These are phyloP conservation scores for Tachina fera DNA, from an alignment of 2,888 invertebrate species.

Conservation along the genomic window DNA sequence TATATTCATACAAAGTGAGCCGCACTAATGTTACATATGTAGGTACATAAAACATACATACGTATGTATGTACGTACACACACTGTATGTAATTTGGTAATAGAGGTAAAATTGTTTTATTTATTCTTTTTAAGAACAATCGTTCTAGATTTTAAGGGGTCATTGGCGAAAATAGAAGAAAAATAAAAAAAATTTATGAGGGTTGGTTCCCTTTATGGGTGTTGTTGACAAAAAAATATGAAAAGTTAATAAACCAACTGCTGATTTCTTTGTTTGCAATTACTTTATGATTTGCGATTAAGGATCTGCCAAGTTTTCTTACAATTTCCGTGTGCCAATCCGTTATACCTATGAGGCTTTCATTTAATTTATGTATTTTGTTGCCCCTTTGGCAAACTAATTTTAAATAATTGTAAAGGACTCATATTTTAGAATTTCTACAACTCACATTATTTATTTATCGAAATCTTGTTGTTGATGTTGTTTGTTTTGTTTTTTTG, in stretches of 20 bases:
- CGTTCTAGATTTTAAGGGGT: conserved; percentile 55
- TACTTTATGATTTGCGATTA: conserved; percentile 49
- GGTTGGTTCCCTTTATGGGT: conserved; percentile 59
- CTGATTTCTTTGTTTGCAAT: conserved; percentile 52
- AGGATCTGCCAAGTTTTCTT: conserved; percentile 7
- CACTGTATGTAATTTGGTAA: not conserved
- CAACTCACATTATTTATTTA: not conserved
- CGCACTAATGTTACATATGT: too few relatives aligned
- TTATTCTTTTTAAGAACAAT: not conserved
- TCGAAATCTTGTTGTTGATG: not conserved
- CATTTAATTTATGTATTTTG: conserved; percentile 38
- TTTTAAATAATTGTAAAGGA: conserved; percentile 51
- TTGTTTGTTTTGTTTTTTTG: not conserved
- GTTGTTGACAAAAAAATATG: conserved; percentile 10
- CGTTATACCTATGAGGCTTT: conserved; percentile 46
- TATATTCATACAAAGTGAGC: too few relatives aligned
- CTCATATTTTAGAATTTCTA: conserved; percentile 10
- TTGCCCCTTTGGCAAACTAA: conserved; percentile 49
- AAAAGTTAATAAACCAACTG: conserved; percentile 53
- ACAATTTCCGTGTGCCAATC: conserved; percentile 3
- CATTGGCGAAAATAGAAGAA: conserved; percentile 35
- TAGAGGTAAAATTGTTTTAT: conserved; percentile 13
- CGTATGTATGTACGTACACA: too few relatives aligned
- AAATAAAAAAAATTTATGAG: conserved; percentile 39
- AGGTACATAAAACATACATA: too few relatives aligned